Evolutionary conservation across 2,113 vertebrate species (phyloP).

Genomic region (Neofelis nebulosa): DNA sequence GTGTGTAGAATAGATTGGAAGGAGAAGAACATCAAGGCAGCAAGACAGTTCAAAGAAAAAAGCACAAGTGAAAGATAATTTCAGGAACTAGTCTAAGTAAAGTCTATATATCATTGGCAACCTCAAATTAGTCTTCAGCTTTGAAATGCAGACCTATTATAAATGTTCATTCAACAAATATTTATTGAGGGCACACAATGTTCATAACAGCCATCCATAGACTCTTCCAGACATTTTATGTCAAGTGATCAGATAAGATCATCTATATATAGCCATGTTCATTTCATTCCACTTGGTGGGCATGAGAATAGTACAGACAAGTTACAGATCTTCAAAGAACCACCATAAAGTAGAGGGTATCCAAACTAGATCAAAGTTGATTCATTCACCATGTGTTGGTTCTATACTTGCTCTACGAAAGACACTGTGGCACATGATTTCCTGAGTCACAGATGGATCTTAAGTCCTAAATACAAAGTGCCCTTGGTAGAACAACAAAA

Average conservation of each 20-base stretch:
- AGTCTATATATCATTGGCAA: slow-evolving; percentile 51
- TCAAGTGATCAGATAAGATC: neutral
- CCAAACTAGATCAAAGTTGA: neutral
- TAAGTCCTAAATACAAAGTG: neutral
- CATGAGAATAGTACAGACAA: neutral
- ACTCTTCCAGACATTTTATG: neutral
- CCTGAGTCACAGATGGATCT: neutral
- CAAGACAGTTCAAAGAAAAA: slow-evolving; percentile 34
- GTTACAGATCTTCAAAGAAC: neutral
- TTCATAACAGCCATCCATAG: neutral
- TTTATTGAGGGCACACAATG: neutral
- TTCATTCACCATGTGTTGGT: neutral
- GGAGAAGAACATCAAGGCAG: slow-evolving; percentile 18
- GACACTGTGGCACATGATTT: neutral
- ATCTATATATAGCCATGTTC: neutral
- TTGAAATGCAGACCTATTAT: neutral
- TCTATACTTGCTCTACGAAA: neutral
- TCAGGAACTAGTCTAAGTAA: slow-evolving; percentile 39
- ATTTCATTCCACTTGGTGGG: neutral
- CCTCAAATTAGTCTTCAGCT: slow-evolving; percentile 42
- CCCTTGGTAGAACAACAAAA: neutral
- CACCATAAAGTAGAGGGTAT: neutral
- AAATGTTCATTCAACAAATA: slow-evolving; percentile 56
- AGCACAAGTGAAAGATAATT: slow-evolving; percentile 38
- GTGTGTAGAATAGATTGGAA: slow-evolving; percentile 39